A percentile compares a stretch with the other conserved stretches of the same genome.
Evolutionary conservation across 2,113 vertebrate genomes (phyloP).

Genomic region (Atlantisia rogersi): DNA sequence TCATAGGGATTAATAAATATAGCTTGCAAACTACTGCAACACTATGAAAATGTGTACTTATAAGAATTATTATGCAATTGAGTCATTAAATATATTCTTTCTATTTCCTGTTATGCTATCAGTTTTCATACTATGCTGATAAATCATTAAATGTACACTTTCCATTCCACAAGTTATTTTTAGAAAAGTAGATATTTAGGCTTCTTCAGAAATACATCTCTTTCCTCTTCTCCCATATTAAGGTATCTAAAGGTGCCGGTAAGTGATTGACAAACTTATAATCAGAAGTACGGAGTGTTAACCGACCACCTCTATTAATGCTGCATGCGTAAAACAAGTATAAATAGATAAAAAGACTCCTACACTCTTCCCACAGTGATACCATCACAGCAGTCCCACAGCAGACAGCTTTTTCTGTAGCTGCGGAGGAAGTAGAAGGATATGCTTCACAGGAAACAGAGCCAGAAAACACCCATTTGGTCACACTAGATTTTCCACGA

Average conservation of each 20-base stretch:
- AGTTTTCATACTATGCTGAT: neutral
- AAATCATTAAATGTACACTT: neutral
- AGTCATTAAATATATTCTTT: neutral
- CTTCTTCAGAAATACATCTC: neutral
- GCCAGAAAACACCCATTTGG: neutral
- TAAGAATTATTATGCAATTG: neutral
- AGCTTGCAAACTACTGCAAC: neutral
- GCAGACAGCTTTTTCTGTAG: neutral
- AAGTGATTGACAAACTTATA: neutral
- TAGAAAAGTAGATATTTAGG: neutral
- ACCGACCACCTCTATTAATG: neutral
- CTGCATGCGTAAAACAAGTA: neutral
- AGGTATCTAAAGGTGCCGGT: neutral
- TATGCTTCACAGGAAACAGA: constrained; percentile 14
- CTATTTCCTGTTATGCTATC: neutral
- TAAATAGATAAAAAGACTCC: constrained; percentile 21
- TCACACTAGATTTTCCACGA: neutral
- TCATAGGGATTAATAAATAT: neutral
- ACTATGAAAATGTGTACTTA: neutral
- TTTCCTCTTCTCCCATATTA: neutral
- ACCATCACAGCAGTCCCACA: neutral
- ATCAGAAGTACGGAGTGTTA: neutral
- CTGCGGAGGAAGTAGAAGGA: neutral
- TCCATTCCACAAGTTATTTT: neutral
- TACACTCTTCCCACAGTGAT: neutral